phyloP scores from a whole-genome alignment of 2,113 vertebrate species.

The Cervus canadensis region DNA sequence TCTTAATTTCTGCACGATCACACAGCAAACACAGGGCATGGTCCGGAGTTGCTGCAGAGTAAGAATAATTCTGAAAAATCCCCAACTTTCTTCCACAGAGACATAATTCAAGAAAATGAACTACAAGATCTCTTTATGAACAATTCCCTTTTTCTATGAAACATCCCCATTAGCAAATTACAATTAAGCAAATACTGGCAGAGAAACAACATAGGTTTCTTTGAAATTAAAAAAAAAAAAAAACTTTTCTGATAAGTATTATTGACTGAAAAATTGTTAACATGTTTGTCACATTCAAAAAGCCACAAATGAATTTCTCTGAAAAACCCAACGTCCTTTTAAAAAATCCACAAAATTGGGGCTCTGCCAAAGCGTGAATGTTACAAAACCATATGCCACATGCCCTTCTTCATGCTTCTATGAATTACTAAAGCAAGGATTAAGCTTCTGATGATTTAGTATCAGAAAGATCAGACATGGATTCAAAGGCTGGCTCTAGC shows the following conservation, averaged over 20 bases:
- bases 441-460: background rate
- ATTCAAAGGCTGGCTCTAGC: background rate
- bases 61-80: background rate
- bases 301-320: conserved; percentile 53
- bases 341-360: conserved; percentile 51
- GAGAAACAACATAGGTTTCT: conserved; percentile 33
- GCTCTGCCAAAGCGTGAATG: conserved; percentile 5
- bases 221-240: conserved; percentile 49
- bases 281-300: conserved; percentile 67
- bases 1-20: background rate
- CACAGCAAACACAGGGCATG: accelerated
- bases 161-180: background rate
- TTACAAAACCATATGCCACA: background rate
- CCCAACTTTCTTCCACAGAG: background rate
- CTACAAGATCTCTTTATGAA: background rate
- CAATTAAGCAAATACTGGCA: conserved; percentile 18
- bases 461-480: background rate
- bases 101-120: background rate
- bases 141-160: conserved; percentile 18
- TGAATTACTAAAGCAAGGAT: background rate
- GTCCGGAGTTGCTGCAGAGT: background rate
- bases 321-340: conserved; percentile 57
- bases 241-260: conserved; percentile 66
- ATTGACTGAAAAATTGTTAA: conserved; percentile 63
- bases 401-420: background rate